Conservation (phyloP, 2,113 vertebrate species). For the Kryptolebias marmoratus region DNA sequence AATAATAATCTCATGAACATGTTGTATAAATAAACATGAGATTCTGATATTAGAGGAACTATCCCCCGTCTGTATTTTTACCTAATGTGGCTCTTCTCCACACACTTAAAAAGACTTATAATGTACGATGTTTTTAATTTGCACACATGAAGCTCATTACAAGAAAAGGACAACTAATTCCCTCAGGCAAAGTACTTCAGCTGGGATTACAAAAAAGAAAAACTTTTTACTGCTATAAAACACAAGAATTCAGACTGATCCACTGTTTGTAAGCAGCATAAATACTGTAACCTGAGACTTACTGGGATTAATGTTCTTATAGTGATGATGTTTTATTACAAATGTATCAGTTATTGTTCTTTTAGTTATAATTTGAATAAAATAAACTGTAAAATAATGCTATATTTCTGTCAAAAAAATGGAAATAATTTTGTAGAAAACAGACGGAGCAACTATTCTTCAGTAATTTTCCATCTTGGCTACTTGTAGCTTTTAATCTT, state of each 20-base stretch:
- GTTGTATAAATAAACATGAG: not conserved
- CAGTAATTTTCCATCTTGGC: constrained; percentile 3
- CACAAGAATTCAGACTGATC: not conserved
- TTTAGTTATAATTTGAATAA: not conserved
- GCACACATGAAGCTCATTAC: not conserved
- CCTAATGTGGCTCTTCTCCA: not conserved
- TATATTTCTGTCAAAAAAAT: not conserved
- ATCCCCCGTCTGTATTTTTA: not conserved
- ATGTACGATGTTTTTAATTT: not conserved
- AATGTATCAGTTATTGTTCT: not conserved
- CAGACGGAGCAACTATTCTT: not conserved
- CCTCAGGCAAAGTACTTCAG: not conserved
- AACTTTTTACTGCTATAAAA: not conserved
- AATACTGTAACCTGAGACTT: not conserved
- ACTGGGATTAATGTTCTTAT: not conserved
- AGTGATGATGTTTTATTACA: not conserved
- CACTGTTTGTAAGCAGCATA: not conserved
- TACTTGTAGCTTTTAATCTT: constrained; percentile 16
- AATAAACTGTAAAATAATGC: not conserved
- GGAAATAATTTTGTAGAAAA: not conserved
- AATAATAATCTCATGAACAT: not conserved
- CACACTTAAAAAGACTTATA: not conserved
- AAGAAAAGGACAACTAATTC: not conserved
- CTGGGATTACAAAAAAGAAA: not conserved
- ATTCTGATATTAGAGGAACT: not conserved